phyloP scores from a whole-genome alignment of 1,140 invertebrate species.

The Formica exsecta region DNA sequence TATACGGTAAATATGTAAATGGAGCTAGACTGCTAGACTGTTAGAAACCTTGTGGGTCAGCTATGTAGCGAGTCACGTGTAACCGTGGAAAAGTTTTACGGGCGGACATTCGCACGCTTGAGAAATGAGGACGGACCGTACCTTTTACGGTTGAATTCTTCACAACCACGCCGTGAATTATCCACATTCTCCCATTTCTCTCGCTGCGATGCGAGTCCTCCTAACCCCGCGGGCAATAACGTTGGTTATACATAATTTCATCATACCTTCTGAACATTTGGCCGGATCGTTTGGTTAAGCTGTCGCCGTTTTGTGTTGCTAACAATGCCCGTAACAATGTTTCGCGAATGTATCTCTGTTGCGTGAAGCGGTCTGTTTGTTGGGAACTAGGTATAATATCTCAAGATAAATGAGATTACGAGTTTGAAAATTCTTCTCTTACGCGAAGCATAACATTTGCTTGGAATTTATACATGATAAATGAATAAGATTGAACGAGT shows the following conservation, averaged over 20 bases:
- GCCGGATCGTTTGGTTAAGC: constrained; percentile 40
- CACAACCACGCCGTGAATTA: constrained; percentile 53
- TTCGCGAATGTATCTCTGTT: constrained; percentile 40
- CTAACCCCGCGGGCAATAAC: constrained; percentile 14
- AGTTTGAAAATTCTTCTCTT: constrained; percentile 10
- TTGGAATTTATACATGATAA: neutral
- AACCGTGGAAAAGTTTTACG: constrained; percentile 62
- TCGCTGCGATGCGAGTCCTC: constrained; percentile 4
- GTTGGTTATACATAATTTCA: constrained; percentile 48
- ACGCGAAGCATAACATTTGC: neutral
- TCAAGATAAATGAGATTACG: neutral
- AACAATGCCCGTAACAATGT: constrained; percentile 44
- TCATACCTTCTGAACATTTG: constrained; percentile 45
- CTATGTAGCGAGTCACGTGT: neutral
- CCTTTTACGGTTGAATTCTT: constrained; percentile 57
- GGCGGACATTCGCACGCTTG: constrained; percentile 36
- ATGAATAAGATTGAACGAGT: constrained; percentile 13
- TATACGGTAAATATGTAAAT: constrained; percentile 30
- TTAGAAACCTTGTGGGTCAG: neutral
- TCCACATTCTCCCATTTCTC: neutral
- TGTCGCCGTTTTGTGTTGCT: constrained; percentile 18
- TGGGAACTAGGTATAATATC: neutral
- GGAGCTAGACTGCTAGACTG: neutral
- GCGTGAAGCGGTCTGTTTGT: neutral
- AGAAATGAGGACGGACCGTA: constrained; percentile 40